Conservation (phyloP, 2,113 vertebrate genomes). For the Suricata suricatta region DNA sequence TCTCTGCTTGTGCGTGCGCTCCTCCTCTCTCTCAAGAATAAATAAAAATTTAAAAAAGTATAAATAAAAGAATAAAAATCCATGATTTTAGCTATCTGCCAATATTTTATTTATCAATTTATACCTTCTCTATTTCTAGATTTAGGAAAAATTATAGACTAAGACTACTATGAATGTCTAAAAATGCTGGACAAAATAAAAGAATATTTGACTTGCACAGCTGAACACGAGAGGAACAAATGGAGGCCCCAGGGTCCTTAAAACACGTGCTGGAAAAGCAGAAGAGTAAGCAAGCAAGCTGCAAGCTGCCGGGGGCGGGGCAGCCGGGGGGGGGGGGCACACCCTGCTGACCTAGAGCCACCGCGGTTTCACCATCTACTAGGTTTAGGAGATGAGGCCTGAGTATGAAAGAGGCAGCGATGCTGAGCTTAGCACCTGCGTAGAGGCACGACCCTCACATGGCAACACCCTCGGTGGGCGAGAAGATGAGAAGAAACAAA, state of each 20-base stretch:
- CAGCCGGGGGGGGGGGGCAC: rapidly evolving
- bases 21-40: no score
- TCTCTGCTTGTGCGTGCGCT: no score
- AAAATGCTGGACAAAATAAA: background rate
- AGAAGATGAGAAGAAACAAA: background rate
- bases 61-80: background rate
- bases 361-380: background rate
- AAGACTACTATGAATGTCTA: background rate
- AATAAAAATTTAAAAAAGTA: no score
- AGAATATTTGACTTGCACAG: background rate
- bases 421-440: background rate
- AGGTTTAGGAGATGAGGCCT: background rate
- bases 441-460: background rate
- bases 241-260: background rate
- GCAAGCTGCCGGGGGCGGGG: background rate
- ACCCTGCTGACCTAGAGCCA: background rate
- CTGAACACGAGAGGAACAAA: background rate
- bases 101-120: background rate
- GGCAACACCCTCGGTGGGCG: background rate
- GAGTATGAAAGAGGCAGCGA: background rate
- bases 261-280: background rate
- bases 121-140: background rate
- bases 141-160: background rate
- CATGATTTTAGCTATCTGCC: background rate
- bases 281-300: background rate